phyloP scores from a whole-genome alignment of 2,113 vertebrate genomes.

The Lasiurus borealis region DNA sequence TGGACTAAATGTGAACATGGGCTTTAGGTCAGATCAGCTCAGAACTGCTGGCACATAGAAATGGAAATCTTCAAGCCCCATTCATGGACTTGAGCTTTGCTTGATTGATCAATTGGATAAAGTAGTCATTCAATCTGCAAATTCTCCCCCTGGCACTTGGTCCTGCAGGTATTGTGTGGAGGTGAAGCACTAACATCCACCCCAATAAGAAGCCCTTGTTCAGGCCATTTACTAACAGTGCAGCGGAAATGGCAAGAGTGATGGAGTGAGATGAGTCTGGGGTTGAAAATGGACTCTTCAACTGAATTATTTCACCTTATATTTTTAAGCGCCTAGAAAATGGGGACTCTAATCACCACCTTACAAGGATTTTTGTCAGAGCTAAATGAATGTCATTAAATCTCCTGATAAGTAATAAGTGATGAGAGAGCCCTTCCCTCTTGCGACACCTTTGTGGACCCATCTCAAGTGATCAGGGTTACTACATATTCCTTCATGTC shows the following conservation, averaged over 20 bases:
- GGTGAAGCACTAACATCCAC: not conserved
- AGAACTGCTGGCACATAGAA: not conserved
- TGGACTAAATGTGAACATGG: not conserved
- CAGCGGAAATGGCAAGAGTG: not conserved
- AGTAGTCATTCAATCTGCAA: not conserved
- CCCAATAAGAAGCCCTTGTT: not conserved
- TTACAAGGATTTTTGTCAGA: not conserved
- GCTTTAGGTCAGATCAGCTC: conserved; percentile 35
- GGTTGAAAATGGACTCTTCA: not conserved
- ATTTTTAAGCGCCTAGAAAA: not conserved
- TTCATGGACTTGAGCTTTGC: not conserved
- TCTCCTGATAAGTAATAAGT: not conserved
- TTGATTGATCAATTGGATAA: not conserved
- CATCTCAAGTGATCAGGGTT: not conserved
- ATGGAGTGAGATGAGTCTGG: not conserved
- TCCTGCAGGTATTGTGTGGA: accelerated
- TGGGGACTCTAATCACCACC: not conserved
- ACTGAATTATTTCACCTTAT: not conserved
- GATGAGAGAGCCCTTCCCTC: not conserved
- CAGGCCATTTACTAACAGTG: not conserved
- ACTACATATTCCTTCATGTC: not conserved
- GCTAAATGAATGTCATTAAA: not conserved
- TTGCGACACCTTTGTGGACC: not conserved
- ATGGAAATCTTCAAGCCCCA: not conserved
- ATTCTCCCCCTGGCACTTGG: not conserved